These are phyloP conservation scores for Falco rusticolus DNA, from an alignment of 2,797 vertebrate species.

Conservation along the genomic window DNA sequence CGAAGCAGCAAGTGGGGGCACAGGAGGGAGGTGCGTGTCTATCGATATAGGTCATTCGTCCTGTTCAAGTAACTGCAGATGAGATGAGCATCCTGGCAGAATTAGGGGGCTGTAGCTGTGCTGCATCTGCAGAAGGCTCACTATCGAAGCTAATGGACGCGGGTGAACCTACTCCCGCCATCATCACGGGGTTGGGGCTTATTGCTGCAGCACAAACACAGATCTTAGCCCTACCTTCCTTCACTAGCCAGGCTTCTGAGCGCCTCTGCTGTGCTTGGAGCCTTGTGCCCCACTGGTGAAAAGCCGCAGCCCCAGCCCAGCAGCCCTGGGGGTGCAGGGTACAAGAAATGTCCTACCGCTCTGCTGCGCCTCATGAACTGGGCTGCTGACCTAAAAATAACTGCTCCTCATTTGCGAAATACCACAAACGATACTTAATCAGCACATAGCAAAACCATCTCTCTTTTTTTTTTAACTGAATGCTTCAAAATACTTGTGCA, in stretches of 20 bases:
- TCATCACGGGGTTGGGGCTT: accelerated
- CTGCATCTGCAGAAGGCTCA: neutral
- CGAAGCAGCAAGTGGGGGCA: neutral
- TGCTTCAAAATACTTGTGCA: neutral
- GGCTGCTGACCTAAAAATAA: neutral
- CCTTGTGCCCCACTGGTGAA: accelerated
- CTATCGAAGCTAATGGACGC: accelerated
- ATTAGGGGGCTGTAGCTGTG: neutral
- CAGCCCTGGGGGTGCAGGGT: neutral
- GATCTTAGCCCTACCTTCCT: neutral
- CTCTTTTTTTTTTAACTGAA: neutral
- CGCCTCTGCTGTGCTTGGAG: accelerated
- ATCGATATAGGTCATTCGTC: neutral
- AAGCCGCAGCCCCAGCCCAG: neutral
- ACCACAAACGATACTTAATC: neutral
- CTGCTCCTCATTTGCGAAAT: neutral
- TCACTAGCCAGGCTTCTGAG: accelerated
- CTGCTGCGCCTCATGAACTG: accelerated
- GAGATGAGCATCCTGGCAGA: neutral
- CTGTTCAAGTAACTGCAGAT: accelerated
- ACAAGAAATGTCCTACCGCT: neutral
- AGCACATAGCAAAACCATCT: neutral
- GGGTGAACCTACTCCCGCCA: neutral
- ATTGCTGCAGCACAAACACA: accelerated
- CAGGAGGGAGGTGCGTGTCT: neutral